These are phyloP conservation scores for Tetropium fuscum DNA, from an alignment of 2,888 invertebrate species.

Conservation along the genomic window DNA sequence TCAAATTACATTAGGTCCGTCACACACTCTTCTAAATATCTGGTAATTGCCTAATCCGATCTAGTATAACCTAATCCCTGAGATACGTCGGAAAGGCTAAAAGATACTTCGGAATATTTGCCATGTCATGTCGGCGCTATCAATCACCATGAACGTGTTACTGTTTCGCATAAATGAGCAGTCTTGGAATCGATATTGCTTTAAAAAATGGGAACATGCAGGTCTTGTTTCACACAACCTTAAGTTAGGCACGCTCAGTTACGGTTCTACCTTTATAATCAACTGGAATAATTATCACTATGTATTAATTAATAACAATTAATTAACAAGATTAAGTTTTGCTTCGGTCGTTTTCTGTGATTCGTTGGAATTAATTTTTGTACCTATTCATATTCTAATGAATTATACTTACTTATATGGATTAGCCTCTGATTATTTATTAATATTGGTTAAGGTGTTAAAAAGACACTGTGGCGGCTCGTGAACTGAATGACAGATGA, in stretches of 20 bases:
- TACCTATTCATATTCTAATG: no score
- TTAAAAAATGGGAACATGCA: neutral
- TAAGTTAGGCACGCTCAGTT: constrained; percentile 7
- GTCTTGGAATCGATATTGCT: neutral
- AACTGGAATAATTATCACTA: constrained; percentile 4
- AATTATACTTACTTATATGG: constrained; percentile 7
- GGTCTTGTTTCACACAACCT: constrained; percentile 5
- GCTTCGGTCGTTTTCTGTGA: constrained; percentile 12
- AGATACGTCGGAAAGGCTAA: no score
- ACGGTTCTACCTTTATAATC: constrained; percentile 12
- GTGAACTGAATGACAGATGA: no score
- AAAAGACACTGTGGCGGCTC: no score
- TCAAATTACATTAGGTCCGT: no score
- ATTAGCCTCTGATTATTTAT: constrained; percentile 5
- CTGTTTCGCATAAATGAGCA: neutral
- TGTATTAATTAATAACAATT: constrained; percentile 10
- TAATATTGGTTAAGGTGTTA: no score
- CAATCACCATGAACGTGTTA: neutral
- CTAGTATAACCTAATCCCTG: no score
- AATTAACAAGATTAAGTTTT: constrained; percentile 6
- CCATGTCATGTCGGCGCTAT: no score
- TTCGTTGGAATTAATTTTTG: constrained; percentile 11
- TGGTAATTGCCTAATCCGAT: no score
- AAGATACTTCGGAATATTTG: no score
- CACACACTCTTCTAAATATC: no score